Percentiles rank a stretch among this genome's conserved stretches.
Evolutionary conservation across 2,888 invertebrate genomes (phyloP).

Genomic region (Drosophila kanekoi): DNA sequence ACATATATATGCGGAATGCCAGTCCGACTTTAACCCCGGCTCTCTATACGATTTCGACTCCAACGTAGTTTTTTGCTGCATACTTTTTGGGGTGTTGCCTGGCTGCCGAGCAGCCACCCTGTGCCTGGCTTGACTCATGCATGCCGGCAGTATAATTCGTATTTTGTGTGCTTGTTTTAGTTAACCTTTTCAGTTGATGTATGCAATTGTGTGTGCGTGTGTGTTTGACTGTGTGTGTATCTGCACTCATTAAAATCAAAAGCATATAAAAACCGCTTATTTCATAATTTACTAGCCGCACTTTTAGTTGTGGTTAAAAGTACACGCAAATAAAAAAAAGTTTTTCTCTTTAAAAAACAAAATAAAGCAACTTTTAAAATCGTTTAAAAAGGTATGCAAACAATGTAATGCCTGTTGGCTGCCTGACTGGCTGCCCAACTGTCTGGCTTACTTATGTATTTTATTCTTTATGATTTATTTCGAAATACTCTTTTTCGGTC

Average conservation of each 20-base stretch:
- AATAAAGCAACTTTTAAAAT: constrained; percentile 56
- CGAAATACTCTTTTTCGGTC: constrained; percentile 53
- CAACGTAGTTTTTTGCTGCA: constrained; percentile 38
- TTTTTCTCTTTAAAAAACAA: not conserved
- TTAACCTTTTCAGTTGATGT: constrained; percentile 23
- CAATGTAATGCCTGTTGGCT: constrained; percentile 54
- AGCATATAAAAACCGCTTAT: constrained; percentile 64
- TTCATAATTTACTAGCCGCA: constrained; percentile 73
- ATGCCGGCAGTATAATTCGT: constrained; percentile 51
- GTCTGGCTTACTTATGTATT: constrained; percentile 73
- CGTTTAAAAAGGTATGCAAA: constrained; percentile 78
- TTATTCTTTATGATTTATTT: constrained; percentile 76
- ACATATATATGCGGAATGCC: constrained; percentile 34
- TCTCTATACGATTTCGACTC: constrained; percentile 12
- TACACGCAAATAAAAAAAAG: constrained; percentile 30
- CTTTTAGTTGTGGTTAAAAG: constrained; percentile 72
- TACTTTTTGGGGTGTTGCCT: constrained; percentile 60
- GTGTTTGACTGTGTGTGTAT: constrained; percentile 11
- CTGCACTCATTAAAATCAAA: constrained; percentile 70
- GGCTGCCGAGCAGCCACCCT: constrained; percentile 14
- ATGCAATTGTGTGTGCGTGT: not conserved
- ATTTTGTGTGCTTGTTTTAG: constrained; percentile 47
- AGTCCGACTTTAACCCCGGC: constrained; percentile 18
- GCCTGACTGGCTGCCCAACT: constrained; percentile 30
- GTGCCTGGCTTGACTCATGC: constrained; percentile 33